These are phyloP conservation scores for Recurvirostra avosetta DNA, from an alignment of 2,113 vertebrate species.

Conservation along the genomic window DNA sequence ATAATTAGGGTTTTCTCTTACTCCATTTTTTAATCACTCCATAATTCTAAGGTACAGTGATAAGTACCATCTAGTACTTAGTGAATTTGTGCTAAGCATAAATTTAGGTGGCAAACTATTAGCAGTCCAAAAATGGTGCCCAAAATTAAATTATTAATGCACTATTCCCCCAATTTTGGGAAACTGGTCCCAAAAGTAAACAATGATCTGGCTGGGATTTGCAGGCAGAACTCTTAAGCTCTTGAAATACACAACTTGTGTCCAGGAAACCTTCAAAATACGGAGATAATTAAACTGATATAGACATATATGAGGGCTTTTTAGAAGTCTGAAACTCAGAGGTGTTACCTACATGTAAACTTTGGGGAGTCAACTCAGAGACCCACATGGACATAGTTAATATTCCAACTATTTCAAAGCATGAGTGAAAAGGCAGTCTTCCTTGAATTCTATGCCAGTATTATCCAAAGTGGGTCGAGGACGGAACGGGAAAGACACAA, in stretches of 20 bases:
- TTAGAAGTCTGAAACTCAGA: neutral
- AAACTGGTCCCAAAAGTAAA: neutral
- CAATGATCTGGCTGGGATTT: neutral
- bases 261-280: neutral
- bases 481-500: neutral
- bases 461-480: neutral
- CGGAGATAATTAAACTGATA: neutral
- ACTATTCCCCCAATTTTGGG: neutral
- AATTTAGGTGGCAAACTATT: neutral
- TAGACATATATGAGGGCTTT: neutral
- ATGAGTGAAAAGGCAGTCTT: neutral
- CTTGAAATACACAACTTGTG: neutral
- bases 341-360: accelerated
- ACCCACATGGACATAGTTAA: neutral
- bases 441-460: neutral
- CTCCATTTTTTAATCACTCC: neutral
- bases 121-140: neutral
- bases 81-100: neutral
- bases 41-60: neutral
- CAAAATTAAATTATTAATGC: neutral
- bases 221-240: neutral
- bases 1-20: neutral
- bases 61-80: neutral
- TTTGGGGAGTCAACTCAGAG: neutral
- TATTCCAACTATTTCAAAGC: neutral